Evolutionary conservation across 2,797 vertebrate species (phyloP).

Genomic region (Microcaecilia unicolor): DNA sequence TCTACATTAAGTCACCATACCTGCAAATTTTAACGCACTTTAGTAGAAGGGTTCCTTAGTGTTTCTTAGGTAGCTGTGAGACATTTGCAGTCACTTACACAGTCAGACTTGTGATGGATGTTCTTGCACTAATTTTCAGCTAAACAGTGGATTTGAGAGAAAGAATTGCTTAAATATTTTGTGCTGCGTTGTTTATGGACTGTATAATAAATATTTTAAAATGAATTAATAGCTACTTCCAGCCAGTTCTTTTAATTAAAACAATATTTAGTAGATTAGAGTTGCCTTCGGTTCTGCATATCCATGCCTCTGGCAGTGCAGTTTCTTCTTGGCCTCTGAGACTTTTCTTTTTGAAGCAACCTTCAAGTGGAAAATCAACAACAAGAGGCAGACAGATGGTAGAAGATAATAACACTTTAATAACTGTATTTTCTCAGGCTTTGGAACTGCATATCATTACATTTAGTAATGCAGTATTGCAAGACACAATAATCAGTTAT

Average conservation of each 20-base stretch:
- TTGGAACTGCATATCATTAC: conserved; percentile 1
- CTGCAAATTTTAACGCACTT: too few species aligned
- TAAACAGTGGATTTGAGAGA: background rate
- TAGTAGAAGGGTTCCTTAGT: too few species aligned
- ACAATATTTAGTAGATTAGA: background rate
- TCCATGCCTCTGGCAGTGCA: background rate
- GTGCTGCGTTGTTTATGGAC: background rate
- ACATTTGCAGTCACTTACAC: too few species aligned
- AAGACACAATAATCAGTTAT: conserved; percentile 1
- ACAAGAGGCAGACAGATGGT: conserved; percentile 9
- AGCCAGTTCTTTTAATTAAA: background rate
- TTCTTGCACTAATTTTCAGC: background rate
- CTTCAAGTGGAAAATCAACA: conserved; percentile 16
- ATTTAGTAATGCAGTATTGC: conserved; percentile 12
- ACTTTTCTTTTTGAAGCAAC: conserved; percentile 12
- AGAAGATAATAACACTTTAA: conserved; percentile 20
- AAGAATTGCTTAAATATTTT: conserved; percentile 4
- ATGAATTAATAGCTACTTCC: background rate
- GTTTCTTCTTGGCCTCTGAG: conserved; percentile 8
- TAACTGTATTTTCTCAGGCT: conserved; percentile 5
- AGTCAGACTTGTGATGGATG: too few species aligned
- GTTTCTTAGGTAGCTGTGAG: too few species aligned
- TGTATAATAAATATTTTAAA: background rate
- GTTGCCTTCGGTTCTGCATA: background rate
- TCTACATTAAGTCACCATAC: too few species aligned